Percentiles rank a stretch among this genome's conserved stretches.
These are phyloP conservation scores for Andrena haemorrhoa DNA, from an alignment of 2,888 invertebrate genomes.

Conservation along the genomic window DNA sequence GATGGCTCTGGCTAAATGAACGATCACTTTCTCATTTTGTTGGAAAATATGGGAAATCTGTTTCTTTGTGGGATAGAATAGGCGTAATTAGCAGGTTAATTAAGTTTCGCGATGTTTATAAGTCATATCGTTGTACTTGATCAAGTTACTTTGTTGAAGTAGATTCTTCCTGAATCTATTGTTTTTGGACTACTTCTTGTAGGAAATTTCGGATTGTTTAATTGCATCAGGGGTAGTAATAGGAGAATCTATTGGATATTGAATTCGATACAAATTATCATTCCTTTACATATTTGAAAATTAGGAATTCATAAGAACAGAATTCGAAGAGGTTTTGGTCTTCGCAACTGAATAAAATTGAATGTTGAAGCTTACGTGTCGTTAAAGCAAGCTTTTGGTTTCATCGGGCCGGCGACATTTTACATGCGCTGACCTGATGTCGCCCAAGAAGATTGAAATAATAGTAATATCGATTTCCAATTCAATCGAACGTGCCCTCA, in stretches of 20 bases:
- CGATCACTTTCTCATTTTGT: neutral
- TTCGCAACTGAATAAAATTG: neutral
- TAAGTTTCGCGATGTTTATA: too few species aligned
- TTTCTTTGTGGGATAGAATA: neutral
- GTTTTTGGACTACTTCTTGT: too few species aligned
- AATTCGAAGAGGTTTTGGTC: neutral
- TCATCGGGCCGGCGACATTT: too few species aligned
- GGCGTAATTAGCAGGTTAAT: neutral
- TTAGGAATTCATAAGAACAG: neutral
- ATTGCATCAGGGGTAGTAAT: too few species aligned
- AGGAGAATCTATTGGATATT: neutral
- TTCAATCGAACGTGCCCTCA: slow-evolving; percentile 6
- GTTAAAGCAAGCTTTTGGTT: too few species aligned
- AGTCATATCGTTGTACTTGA: too few species aligned
- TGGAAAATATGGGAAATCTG: neutral
- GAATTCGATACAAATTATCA: neutral
- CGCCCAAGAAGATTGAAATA: neutral
- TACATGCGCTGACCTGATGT: neutral
- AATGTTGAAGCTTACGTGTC: too few species aligned
- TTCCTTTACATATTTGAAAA: neutral
- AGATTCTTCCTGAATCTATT: too few species aligned
- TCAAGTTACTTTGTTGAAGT: too few species aligned
- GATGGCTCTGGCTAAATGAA: slow-evolving; percentile 7
- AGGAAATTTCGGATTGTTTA: too few species aligned
- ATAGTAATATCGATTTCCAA: slow-evolving; percentile 16